phyloP scores from a whole-genome alignment of 2,888 invertebrate genomes.

The Bhutanitis thaidina region DNA sequence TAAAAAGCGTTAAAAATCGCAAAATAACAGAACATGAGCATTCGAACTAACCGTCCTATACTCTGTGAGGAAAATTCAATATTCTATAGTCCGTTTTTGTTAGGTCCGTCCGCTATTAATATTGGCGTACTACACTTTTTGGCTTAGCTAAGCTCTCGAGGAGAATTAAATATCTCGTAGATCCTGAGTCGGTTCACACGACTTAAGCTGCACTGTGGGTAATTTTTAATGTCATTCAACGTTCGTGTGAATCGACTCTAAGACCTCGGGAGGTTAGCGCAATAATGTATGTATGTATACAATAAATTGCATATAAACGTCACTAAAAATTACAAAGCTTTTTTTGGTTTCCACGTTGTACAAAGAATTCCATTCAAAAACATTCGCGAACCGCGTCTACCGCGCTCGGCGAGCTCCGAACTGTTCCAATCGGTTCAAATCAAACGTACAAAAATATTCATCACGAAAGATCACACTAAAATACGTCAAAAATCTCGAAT shows the following conservation, averaged over 20 bases:
- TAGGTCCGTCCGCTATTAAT: constrained; percentile 39
- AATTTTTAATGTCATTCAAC: not conserved
- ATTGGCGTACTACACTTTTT: constrained; percentile 66
- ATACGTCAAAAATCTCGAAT: constrained; percentile 35
- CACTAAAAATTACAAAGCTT: constrained; percentile 53
- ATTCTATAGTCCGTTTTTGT: constrained; percentile 25
- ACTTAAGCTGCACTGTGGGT: not conserved
- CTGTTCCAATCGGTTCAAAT: constrained; percentile 2
- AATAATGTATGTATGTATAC: not conserved
- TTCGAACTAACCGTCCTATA: too few relatives aligned
- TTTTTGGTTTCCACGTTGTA: constrained; percentile 68
- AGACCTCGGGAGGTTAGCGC: not conserved
- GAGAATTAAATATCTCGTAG: constrained; percentile 19
- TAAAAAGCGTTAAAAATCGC: too few relatives aligned
- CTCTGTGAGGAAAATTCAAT: constrained; percentile 8
- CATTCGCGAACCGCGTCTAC: constrained; percentile 34
- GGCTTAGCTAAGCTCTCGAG: constrained; percentile 61
- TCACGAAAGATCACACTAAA: constrained; percentile 26
- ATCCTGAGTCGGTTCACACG: not conserved
- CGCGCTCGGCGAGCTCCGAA: constrained; percentile 10
- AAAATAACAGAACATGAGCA: too few relatives aligned
- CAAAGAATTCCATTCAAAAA: constrained; percentile 62
- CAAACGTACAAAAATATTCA: constrained; percentile 20
- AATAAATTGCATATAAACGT: constrained; percentile 32
- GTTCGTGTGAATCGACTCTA: not conserved